Conservation (phyloP, 2,113 vertebrate genomes). For the Poicephalus meyeri region DNA sequence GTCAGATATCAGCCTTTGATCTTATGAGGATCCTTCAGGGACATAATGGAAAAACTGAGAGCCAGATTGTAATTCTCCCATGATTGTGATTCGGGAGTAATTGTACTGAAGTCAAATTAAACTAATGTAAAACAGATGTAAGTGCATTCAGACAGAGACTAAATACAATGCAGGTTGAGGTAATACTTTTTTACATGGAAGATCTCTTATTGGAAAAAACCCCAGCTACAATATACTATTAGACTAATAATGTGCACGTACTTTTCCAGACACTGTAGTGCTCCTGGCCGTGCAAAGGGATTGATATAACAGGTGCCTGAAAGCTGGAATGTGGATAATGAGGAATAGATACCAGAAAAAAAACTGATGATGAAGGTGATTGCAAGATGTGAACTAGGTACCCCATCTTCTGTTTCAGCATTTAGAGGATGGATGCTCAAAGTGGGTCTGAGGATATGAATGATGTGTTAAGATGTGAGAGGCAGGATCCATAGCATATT, state of each 20-base stretch:
- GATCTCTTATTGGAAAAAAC: neutral
- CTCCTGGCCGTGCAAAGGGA: neutral
- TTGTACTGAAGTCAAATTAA: constrained; percentile 55
- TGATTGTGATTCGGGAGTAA: constrained; percentile 41
- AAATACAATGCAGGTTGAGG: neutral
- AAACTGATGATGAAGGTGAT: neutral
- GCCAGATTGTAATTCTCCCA: constrained; percentile 25
- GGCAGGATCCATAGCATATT: neutral
- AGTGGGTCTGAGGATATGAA: neutral
- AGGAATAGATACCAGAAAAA: neutral
- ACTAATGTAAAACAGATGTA: constrained; percentile 44
- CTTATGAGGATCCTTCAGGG: constrained; percentile 6
- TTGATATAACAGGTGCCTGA: neutral
- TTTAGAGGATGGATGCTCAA: neutral
- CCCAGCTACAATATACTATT: neutral
- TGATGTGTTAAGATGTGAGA: neutral
- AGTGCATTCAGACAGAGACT: constrained; percentile 3
- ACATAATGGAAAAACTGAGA: neutral
- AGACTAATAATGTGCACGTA: neutral
- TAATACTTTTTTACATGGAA: neutral
- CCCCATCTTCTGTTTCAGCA: neutral
- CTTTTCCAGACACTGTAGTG: neutral
- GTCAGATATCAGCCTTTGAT: constrained; percentile 32
- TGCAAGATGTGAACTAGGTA: neutral
- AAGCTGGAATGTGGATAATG: neutral